Conservation (phyloP, 2,113 vertebrate species). For the Phylloscopus whistleri region DNA sequence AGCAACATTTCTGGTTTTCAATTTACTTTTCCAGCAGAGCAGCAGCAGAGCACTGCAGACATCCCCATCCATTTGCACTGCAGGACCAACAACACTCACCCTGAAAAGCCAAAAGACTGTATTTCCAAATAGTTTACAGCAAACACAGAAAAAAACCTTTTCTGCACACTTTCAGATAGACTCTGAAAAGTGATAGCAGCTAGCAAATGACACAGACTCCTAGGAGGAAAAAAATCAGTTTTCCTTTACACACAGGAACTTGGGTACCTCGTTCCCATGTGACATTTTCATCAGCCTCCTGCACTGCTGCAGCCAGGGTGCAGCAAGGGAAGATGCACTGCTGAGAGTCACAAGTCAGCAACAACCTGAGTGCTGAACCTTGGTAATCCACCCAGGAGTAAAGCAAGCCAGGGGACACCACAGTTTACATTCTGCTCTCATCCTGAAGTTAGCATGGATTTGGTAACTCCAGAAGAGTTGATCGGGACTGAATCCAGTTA, state of each 20-base stretch:
- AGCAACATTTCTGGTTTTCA: background rate
- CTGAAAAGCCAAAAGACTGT: background rate
- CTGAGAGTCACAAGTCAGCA: background rate
- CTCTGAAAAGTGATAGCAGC: background rate
- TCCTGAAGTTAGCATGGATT: background rate
- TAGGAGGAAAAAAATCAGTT: background rate
- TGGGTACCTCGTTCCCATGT: background rate
- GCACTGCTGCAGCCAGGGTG: background rate
- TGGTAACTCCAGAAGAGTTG: background rate
- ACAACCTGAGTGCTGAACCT: background rate
- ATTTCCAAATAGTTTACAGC: background rate
- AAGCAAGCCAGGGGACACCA: background rate
- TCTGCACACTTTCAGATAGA: background rate
- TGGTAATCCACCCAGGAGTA: background rate
- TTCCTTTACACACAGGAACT: background rate
- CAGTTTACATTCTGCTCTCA: background rate
- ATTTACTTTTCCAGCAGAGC: background rate
- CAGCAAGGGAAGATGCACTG: background rate
- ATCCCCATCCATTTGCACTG: background rate
- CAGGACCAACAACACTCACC: background rate
- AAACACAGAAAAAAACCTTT: background rate
- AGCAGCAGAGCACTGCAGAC: background rate
- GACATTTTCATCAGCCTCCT: background rate
- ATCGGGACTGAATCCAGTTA: fast-evolving
- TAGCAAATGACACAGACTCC: background rate